phyloP scores from a whole-genome alignment of 2,113 vertebrate genomes.

The Takifugu flavidus region DNA sequence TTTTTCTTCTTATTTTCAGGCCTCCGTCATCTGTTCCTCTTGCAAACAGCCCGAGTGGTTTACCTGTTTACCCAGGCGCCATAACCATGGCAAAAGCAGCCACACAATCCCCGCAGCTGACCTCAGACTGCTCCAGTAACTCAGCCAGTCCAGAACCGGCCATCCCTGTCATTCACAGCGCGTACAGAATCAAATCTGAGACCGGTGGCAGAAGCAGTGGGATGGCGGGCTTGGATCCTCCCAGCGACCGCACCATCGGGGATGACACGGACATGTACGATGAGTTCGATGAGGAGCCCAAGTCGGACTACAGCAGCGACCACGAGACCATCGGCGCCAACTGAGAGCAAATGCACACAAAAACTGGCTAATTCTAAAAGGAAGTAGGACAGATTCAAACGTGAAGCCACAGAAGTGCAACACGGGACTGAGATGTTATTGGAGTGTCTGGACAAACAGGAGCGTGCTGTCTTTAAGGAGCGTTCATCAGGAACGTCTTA shows the following conservation, averaged over 20 bases:
- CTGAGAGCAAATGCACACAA: conserved; percentile 66
- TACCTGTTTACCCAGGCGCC: conserved; percentile 92
- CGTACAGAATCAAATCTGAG: conserved; percentile 88
- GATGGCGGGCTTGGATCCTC: conserved; percentile 70
- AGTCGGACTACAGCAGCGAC: conserved; percentile 99
- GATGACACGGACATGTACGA: conserved; percentile 98
- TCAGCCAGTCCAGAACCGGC: conserved; percentile 94
- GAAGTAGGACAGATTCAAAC: neutral
- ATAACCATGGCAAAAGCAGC: conserved; percentile 88
- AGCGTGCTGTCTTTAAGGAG: conserved; percentile 72
- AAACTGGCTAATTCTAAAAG: too few relatives aligned
- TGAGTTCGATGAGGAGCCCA: conserved; percentile 97
- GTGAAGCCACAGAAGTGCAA: too few relatives aligned
- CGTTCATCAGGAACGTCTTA: conserved; percentile 90
- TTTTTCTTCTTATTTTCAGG: conserved; percentile 58
- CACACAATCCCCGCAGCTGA: conserved; percentile 92
- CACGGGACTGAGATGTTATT: too few relatives aligned
- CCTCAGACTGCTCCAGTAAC: conserved; percentile 97
- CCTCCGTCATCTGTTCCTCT: conserved; percentile 95
- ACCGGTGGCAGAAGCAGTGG: conserved; percentile 38
- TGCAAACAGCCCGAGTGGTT: conserved; percentile 84
- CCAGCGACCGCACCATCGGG: conserved; percentile 84
- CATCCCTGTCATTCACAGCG: conserved; percentile 96
- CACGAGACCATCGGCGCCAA: conserved; percentile 92
- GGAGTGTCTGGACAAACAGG: conserved; percentile 4